Percentiles rank a stretch among this genome's conserved stretches.
Conservation (phyloP, 2,888 invertebrate genomes). For the Erebia aethiops region DNA sequence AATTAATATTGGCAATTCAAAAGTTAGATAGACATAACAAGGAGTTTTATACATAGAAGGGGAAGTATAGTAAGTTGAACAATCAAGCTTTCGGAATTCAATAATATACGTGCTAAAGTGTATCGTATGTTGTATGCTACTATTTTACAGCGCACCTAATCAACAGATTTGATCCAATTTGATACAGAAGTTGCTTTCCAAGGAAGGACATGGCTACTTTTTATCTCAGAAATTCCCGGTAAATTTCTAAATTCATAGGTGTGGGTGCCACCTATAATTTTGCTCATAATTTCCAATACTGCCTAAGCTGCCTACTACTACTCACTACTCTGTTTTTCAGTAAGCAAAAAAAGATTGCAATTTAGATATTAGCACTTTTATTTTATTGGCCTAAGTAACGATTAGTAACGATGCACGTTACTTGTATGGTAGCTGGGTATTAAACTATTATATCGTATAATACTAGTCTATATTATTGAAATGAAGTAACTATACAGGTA, state of each 20-base stretch:
- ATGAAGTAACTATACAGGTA: neutral
- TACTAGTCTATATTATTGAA: constrained; percentile 7
- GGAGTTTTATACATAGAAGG: too few relatives aligned
- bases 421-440: neutral
- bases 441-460: neutral
- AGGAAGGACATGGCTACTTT: too few relatives aligned
- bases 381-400: constrained; percentile 1
- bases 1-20: constrained; percentile 20
- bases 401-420: neutral
- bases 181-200: too few relatives aligned
- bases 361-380: neutral
- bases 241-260: too few relatives aligned
- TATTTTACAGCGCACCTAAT: too few relatives aligned
- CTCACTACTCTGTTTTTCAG: neutral
- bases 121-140: too few relatives aligned
- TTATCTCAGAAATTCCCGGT: too few relatives aligned
- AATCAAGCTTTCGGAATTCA: too few relatives aligned
- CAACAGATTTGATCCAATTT: too few relatives aligned
- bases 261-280: neutral
- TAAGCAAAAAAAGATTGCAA: constrained; percentile 3
- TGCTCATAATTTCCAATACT: neutral
- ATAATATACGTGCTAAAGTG: too few relatives aligned
- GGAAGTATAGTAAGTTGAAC: too few relatives aligned
- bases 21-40: too few relatives aligned
- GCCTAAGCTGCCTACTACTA: neutral